phyloP scores from a whole-genome alignment of 2,797 vertebrate species.

The Argyrosomus regius region DNA sequence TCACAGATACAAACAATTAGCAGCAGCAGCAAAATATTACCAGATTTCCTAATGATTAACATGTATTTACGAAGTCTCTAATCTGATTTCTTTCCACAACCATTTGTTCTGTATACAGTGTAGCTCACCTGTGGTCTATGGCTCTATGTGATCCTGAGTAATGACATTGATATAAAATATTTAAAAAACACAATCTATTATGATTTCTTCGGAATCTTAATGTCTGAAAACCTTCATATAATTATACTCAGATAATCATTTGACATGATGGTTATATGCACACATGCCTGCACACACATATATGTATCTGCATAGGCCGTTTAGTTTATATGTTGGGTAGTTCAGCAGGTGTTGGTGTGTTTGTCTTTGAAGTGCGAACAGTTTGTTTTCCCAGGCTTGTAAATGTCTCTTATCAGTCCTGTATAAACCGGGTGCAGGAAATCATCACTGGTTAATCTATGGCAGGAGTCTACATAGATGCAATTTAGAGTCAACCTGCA shows the following conservation, averaged over 20 bases:
- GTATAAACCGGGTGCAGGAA: constrained; percentile 71
- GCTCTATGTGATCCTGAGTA: not conserved
- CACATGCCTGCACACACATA: constrained; percentile 37
- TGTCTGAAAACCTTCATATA: not conserved
- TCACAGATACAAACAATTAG: not conserved
- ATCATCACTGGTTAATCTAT: constrained; percentile 66
- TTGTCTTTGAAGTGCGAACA: constrained; percentile 66
- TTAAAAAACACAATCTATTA: not conserved
- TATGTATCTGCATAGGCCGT: not conserved
- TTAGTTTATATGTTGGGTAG: constrained; percentile 47
- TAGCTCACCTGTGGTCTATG: not conserved
- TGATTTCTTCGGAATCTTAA: not conserved
- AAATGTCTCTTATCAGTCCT: constrained; percentile 77
- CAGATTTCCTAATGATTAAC: not conserved
- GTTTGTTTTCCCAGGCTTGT: constrained; percentile 72
- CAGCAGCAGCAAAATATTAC: not conserved
- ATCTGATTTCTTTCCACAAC: not conserved
- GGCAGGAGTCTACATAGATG: constrained; percentile 9
- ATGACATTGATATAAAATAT: not conserved
- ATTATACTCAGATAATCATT: not conserved
- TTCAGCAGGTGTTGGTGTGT: constrained; percentile 73
- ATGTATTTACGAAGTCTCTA: not conserved
- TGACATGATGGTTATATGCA: not conserved
- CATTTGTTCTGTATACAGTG: not conserved
- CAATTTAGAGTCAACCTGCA: constrained; percentile 24